Conservation (phyloP, 2,797 vertebrate genomes). For the Gephyroberyx darwinii region DNA sequence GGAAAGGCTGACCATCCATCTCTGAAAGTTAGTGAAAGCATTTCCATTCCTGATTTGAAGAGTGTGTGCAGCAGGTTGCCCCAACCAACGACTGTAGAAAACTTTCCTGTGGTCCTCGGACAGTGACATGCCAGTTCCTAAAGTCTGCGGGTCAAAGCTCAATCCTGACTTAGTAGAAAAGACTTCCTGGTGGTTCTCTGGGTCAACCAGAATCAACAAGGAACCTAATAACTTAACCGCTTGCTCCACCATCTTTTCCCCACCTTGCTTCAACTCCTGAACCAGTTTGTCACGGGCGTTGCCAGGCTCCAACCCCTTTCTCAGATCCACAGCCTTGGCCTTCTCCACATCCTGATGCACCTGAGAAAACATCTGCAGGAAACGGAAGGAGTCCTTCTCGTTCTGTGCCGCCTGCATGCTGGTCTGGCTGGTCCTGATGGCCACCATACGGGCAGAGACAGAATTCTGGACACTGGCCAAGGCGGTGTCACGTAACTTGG, state of each 20-base stretch:
- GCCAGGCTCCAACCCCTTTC: conserved; percentile 61
- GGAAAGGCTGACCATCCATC: conserved; percentile 55
- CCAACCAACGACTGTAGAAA: conserved; percentile 27
- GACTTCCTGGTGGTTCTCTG: conserved; percentile 49
- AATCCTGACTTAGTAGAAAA: conserved; percentile 6
- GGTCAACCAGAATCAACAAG: conserved; percentile 66
- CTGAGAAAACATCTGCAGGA: conserved; percentile 72
- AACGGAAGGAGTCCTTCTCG: conserved; percentile 68
- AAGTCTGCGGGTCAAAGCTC: conserved; percentile 45
- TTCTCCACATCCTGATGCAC: conserved; percentile 68
- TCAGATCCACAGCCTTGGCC: conserved; percentile 65
- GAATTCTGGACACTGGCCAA: conserved; percentile 65
- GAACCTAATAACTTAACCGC: conserved; percentile 40
- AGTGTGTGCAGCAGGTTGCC: neutral
- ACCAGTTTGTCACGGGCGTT: conserved; percentile 52
- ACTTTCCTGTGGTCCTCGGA: conserved; percentile 62
- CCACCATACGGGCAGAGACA: conserved; percentile 62
- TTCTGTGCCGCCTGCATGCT: conserved; percentile 60
- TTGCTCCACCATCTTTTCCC: conserved; percentile 46
- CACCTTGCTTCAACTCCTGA: conserved; percentile 43
- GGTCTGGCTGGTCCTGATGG: conserved; percentile 53
- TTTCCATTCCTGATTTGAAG: conserved; percentile 16
- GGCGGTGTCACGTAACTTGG: conserved; percentile 42
- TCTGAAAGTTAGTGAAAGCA: neutral
- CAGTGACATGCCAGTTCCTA: conserved; percentile 27